Evolutionary conservation across 2,888 invertebrate species (phyloP).

Genomic region (Drepana falcataria): DNA sequence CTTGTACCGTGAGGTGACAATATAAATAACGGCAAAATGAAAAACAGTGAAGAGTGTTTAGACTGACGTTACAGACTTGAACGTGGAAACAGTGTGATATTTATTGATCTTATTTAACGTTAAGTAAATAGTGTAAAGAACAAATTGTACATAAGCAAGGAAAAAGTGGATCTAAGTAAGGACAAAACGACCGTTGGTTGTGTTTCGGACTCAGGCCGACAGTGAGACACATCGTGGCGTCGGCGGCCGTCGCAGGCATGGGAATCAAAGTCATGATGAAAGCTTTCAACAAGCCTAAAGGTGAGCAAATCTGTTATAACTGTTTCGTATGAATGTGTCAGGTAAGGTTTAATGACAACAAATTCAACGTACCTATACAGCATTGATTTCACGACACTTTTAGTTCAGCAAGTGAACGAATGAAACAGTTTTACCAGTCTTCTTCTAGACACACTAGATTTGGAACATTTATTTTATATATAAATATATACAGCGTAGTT

Average conservation of each 20-base stretch:
- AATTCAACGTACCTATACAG: too few species aligned
- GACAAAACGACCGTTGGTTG: conserved; percentile 27
- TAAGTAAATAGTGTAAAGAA: conserved; percentile 37
- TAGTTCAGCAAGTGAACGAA: too few species aligned
- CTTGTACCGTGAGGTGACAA: conserved; percentile 60
- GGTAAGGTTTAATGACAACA: too few species aligned
- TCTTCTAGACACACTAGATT: too few species aligned
- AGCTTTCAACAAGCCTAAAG: conserved; percentile 91
- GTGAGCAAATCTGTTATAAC: conserved; percentile 62
- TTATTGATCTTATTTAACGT: conserved; percentile 61
- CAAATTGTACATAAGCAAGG: conserved; percentile 35
- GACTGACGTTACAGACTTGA: conserved; percentile 38
- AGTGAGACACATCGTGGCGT: conserved; percentile 53
- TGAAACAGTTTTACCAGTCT: too few species aligned
- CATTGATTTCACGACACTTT: too few species aligned
- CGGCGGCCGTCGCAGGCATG: conserved; percentile 83
- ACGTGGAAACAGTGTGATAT: conserved; percentile 64
- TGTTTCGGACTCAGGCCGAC: conserved; percentile 46
- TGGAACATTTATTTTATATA: too few species aligned
- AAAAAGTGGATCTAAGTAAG: conserved; percentile 25
- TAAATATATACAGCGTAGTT: too few species aligned
- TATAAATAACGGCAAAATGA: conserved; percentile 59
- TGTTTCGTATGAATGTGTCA: too few species aligned
- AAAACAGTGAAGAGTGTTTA: conserved; percentile 77
- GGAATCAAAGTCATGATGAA: conserved; percentile 93